These are phyloP conservation scores for Zaprionus gabonicus DNA, from an alignment of 1,140 invertebrate genomes.

Conservation along the genomic window DNA sequence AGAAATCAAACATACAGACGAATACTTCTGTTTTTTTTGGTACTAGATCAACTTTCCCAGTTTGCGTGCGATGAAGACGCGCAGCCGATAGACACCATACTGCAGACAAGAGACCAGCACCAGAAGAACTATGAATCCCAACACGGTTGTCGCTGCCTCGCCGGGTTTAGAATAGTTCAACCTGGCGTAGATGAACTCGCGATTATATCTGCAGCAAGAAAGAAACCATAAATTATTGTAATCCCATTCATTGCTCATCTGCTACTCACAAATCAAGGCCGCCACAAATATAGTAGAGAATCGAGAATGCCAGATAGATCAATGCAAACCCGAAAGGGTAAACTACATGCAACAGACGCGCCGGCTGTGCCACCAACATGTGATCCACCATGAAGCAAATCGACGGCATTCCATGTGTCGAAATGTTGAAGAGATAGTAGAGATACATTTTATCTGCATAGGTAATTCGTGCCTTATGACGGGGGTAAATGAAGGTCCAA, in stretches of 20 bases:
- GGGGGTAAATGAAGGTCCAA: conserved; percentile 40
- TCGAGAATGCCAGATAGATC: conserved; percentile 88
- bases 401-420: conserved; percentile 89
- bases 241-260: not conserved
- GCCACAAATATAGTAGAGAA: conserved; percentile 89
- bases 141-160: fast-evolving
- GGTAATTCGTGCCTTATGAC: not conserved
- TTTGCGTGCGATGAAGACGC: conserved; percentile 40
- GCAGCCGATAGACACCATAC: conserved; percentile 58
- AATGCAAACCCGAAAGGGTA: conserved; percentile 87
- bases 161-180: conserved; percentile 31
- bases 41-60: conserved; percentile 14
- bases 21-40: not conserved
- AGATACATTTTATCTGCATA: not conserved
- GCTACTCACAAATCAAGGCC: conserved; percentile 86
- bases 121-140: not conserved
- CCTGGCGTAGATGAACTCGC: conserved; percentile 25
- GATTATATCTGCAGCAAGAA: conserved; percentile 29
- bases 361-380: conserved; percentile 88
- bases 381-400: conserved; percentile 89
- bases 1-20: not conserved
- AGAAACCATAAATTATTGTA: not conserved
- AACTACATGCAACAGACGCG: conserved; percentile 88
- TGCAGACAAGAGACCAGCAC: conserved; percentile 16
- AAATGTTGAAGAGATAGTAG: conserved; percentile 85